Conservation (phyloP, 2,888 invertebrate genomes). For the Agrochola circellaris region DNA sequence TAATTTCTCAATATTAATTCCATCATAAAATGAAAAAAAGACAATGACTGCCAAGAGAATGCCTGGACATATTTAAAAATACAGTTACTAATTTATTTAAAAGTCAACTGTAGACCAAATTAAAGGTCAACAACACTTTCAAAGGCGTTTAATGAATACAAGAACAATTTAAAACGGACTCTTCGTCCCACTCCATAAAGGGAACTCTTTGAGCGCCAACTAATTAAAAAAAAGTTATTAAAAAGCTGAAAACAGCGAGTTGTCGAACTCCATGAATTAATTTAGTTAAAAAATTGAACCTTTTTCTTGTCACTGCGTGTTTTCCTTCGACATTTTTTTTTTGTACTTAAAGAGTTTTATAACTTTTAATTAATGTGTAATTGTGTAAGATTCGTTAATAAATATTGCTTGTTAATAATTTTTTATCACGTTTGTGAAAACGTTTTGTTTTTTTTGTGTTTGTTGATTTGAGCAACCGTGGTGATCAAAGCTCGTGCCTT, state of each 20-base stretch:
- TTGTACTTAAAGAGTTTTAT: slow-evolving; percentile 39
- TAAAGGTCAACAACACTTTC: slow-evolving; percentile 72
- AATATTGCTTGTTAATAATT: slow-evolving; percentile 39
- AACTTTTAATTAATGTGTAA: slow-evolving; percentile 60
- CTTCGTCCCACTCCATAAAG: slow-evolving; percentile 60
- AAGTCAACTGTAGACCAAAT: slow-evolving; percentile 64
- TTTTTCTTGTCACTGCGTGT: slow-evolving; percentile 70
- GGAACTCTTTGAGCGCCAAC: slow-evolving; percentile 71
- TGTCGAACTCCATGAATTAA: slow-evolving; percentile 81
- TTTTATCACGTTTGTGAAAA: not conserved
- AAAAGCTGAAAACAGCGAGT: slow-evolving; percentile 68
- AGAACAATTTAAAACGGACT: slow-evolving; percentile 69
- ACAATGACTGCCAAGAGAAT: not conserved
- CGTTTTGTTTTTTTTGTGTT: not conserved
- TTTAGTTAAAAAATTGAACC: slow-evolving; percentile 75
- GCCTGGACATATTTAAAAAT: slow-evolving; percentile 40
- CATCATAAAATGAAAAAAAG: not conserved
- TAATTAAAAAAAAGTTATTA: slow-evolving; percentile 75
- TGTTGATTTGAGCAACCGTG: not conserved
- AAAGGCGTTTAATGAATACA: slow-evolving; percentile 70
- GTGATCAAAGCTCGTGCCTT: not conserved
- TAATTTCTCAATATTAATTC: not conserved
- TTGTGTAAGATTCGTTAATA: slow-evolving; percentile 37
- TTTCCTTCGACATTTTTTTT: slow-evolving; percentile 66
- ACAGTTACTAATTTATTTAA: slow-evolving; percentile 49